A percentile compares a stretch with the other conserved stretches of the same genome.
These are phyloP conservation scores for Myotis pilosus DNA, from an alignment of 2,797 vertebrate genomes.

Conservation along the genomic window DNA sequence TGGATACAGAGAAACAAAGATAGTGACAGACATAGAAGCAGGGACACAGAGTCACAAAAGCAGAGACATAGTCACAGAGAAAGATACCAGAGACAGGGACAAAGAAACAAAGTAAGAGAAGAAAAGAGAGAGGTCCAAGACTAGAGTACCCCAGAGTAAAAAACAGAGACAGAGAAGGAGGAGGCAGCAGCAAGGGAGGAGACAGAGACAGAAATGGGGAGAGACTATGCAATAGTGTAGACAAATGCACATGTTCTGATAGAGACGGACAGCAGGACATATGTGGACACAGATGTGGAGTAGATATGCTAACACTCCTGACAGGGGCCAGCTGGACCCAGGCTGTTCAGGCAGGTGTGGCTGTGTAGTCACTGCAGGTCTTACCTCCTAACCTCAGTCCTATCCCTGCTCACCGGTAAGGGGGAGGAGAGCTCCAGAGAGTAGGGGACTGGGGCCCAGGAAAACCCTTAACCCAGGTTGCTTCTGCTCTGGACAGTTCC, in stretches of 20 bases:
- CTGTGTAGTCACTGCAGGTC: not conserved
- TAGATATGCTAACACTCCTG: not conserved
- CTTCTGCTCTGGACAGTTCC: conserved; percentile 83
- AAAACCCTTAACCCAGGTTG: not conserved
- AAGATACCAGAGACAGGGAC: not conserved
- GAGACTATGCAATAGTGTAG: not conserved
- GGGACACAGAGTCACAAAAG: not conserved
- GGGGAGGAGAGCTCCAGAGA: too few species aligned
- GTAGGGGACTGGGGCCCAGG: not conserved
- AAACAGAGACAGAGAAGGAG: not conserved
- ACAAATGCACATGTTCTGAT: not conserved
- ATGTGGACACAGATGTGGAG: too few species aligned
- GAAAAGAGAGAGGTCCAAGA: not conserved
- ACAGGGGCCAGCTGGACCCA: not conserved
- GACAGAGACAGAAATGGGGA: not conserved
- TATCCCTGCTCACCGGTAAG: not conserved
- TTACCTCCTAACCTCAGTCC: not conserved
- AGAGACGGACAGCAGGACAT: not conserved
- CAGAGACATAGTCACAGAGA: not conserved
- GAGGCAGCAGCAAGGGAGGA: not conserved
- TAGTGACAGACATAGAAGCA: not conserved
- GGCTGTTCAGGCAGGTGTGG: not conserved
- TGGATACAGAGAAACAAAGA: not conserved
- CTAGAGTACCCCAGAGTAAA: not conserved
- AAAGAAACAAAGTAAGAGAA: not conserved